Evolutionary conservation across 2,113 vertebrate species (phyloP).

Genomic region (Etia nguti): DNA sequence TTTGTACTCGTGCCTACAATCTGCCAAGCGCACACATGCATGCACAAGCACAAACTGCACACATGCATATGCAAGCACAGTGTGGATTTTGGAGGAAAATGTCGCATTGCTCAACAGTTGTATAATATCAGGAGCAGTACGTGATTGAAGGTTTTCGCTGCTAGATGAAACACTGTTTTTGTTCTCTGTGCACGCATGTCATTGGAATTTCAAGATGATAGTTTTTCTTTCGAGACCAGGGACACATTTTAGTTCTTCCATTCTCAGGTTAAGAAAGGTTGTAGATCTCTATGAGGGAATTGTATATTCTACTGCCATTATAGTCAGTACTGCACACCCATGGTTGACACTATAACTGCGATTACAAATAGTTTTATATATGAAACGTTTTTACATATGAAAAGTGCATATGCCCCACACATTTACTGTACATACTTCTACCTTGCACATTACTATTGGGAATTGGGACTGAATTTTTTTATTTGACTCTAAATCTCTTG

Average conservation of each 20-base stretch:
- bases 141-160: neutral
- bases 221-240: neutral
- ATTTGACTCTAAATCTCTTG: neutral
- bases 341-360: neutral
- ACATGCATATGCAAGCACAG: neutral
- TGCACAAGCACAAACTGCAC: neutral
- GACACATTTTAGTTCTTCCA: neutral
- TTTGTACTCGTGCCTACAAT: neutral
- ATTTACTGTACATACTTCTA: neutral
- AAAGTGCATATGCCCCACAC: neutral
- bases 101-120: neutral
- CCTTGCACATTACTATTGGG: neutral
- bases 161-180: neutral
- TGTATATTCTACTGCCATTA: neutral
- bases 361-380: neutral
- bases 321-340: neutral
- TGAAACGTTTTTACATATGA: neutral
- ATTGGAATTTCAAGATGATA: neutral
- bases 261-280: neutral
- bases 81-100: neutral
- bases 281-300: neutral
- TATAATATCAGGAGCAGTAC: neutral
- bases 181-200: neutral
- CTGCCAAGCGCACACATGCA: neutral
- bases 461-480: neutral